These are phyloP conservation scores for Zoanthus solanderi DNA, from an alignment of 92 coral and sea anemone genomes.

Conservation along the genomic window DNA sequence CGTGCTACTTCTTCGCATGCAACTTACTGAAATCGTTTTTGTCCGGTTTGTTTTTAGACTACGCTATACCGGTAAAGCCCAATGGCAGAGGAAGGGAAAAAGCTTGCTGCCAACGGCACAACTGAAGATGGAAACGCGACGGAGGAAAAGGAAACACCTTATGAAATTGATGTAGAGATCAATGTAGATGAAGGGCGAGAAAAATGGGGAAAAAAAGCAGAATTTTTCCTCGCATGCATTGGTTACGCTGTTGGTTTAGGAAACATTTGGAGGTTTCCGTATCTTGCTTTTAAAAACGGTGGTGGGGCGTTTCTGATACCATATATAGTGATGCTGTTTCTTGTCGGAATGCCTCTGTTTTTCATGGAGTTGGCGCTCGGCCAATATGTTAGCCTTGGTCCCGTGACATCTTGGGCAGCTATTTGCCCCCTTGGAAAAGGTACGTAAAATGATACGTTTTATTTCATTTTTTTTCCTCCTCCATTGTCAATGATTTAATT, in stretches of 20 bases:
- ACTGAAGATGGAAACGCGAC: conserved; percentile 61
- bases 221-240: conserved; percentile 93
- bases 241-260: conserved; percentile 99
- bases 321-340: conserved; percentile 85
- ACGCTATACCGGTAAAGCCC: neutral
- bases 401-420: conserved; percentile 99
- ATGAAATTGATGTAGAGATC: conserved; percentile 73
- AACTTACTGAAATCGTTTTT: neutral
- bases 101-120: conserved; percentile 70
- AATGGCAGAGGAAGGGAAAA: conserved; percentile 74
- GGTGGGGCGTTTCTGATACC: conserved; percentile 99
- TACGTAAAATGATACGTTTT: conserved; percentile 85
- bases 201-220: conserved; percentile 95
- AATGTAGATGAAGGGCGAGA: conserved; percentile 81
- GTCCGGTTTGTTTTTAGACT: neutral
- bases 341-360: conserved; percentile 98
- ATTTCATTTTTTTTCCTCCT: too few species aligned
- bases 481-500: neutral
- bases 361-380: conserved; percentile 99
- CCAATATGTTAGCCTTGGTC: conserved; percentile 92
- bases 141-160: conserved; percentile 53
- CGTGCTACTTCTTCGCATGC: neutral
- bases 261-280: conserved; percentile 98
- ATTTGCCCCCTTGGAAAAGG: conserved; percentile 97
- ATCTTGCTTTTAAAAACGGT: conserved; percentile 93